Evolutionary conservation across 30 jellyfish, hydroid and myxozoan genomes (phyloP), one percentile per base, ranked within the genome.

Genomic region (Pseudorhiza aurosa): DNA sequence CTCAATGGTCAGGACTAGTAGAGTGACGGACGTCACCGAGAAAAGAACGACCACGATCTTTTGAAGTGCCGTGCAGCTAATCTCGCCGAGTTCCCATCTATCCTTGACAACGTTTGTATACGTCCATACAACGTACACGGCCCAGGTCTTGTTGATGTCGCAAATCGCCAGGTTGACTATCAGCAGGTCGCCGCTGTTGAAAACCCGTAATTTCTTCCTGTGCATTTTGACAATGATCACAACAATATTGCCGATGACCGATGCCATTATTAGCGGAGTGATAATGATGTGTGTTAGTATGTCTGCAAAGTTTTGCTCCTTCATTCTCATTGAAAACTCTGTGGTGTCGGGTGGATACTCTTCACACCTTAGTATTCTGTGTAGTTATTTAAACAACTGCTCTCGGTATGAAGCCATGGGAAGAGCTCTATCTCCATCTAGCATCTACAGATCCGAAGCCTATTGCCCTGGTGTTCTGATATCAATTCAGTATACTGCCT

Each of bases 181-280:
- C 28, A 78, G 72, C 60, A 78, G 32, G 32, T 78, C 90, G 11
- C 90, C 90, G 30, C 90, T 46, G 74, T 78, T 78, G 82, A 78
- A 78, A 11, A 58, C 10, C 45, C 24, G 30, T 58, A 15, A 17
- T 46, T 78, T 78, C 4, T 64, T 63, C n/a, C 90, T 63, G 11
- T 78, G 72, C 43, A 78, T 51, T 25, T 78, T 78, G 40, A 78
- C 90, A 12, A 62, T 29, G 10, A 78, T 42, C 40, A 47, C 59
- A 10, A 78, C 49, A 21, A 49, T 50, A 32, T 78, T 78, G 47
- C 90, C 90, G 9, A 78, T 30, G 2, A 78, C 11, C 1, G 90
- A 78, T 17, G 78, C 50, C 8, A 78, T 35, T 8, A 78, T 32
- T 29, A 78, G 65, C 2, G 90, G 90, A 4, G 56, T 28, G 24